phyloP scores from a whole-genome alignment of 2,797 vertebrate genomes.

The Gallinago nigripennis region DNA sequence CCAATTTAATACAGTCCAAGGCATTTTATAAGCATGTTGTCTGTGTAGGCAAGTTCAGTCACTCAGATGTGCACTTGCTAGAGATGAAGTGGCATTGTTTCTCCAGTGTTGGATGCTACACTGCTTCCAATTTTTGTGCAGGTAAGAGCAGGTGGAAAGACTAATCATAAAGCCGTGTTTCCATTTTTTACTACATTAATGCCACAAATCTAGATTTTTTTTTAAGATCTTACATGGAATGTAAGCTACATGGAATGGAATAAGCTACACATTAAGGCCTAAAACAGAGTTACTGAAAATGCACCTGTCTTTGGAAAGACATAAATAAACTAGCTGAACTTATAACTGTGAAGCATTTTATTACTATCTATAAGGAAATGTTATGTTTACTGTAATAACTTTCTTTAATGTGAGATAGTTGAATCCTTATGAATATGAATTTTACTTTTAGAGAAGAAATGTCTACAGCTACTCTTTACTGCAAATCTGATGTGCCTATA shows the following conservation, averaged over 20 bases:
- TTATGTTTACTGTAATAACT: constrained; percentile 32
- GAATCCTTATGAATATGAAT: constrained; percentile 8
- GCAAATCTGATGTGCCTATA: constrained; percentile 20
- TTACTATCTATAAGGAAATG: constrained; percentile 36
- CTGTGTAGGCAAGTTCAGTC: constrained; percentile 29
- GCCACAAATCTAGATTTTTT: not conserved
- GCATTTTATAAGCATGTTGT: constrained; percentile 42
- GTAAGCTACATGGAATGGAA: not conserved
- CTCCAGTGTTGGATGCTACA: constrained; percentile 46
- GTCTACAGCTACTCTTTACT: not conserved
- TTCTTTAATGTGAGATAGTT: not conserved
- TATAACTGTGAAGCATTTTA: constrained; percentile 1
- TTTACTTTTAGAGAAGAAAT: constrained; percentile 28
- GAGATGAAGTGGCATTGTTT: constrained; percentile 55
- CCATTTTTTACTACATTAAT: constrained; percentile 25
- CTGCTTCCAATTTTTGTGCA: not conserved
- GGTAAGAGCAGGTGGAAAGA: constrained; percentile 28
- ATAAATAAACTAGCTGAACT: not conserved
- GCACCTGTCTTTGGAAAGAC: constrained; percentile 15
- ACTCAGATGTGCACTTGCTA: not conserved
- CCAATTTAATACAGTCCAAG: constrained; percentile 23
- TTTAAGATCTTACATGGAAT: not conserved
- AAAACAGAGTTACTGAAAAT: constrained; percentile 19
- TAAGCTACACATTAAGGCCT: constrained; percentile 25
- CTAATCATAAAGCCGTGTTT: constrained; percentile 3